These are phyloP conservation scores for Lysiphlebus fabarum DNA, from an alignment of 1,140 invertebrate genomes.

Conservation along the genomic window DNA sequence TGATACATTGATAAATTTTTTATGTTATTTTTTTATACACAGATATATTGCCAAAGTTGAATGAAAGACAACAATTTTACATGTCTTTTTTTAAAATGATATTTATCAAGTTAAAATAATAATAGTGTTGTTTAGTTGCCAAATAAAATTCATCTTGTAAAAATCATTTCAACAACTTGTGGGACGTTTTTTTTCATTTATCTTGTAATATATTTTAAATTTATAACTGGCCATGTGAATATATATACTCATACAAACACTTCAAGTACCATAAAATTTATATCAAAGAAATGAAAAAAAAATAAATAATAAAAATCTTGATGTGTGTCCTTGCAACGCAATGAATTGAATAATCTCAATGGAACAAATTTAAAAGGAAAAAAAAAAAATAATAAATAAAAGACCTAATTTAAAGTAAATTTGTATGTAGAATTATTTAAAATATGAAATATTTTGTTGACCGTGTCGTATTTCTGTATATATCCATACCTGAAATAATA, in stretches of 20 bases:
- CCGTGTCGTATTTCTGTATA: constrained; percentile 19
- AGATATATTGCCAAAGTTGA: too few species aligned
- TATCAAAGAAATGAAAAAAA: too few species aligned
- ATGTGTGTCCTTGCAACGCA: not conserved
- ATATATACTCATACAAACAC: too few species aligned
- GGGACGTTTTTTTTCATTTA: constrained; percentile 9
- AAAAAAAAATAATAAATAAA: constrained; percentile 4
- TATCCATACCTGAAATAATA: not conserved
- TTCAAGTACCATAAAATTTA: too few species aligned
- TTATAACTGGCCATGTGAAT: not conserved
- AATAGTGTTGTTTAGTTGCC: constrained; percentile 16
- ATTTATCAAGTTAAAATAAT: too few species aligned
- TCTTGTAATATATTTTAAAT: not conserved
- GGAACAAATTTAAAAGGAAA: constrained; percentile 10
- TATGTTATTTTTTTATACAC: too few species aligned
- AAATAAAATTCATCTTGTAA: constrained; percentile 3
- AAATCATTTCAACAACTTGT: not conserved
- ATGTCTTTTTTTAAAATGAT: too few species aligned
- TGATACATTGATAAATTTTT: too few species aligned
- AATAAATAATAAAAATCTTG: too few species aligned
- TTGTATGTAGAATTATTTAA: constrained; percentile 25
- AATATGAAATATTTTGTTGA: constrained; percentile 38
- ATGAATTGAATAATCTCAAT: constrained; percentile 8
- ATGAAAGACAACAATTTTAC: too few species aligned
- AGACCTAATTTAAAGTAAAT: constrained; percentile 31